These are phyloP conservation scores for Noctilio leporinus DNA, from an alignment of 2,113 vertebrate species.

Conservation along the genomic window DNA sequence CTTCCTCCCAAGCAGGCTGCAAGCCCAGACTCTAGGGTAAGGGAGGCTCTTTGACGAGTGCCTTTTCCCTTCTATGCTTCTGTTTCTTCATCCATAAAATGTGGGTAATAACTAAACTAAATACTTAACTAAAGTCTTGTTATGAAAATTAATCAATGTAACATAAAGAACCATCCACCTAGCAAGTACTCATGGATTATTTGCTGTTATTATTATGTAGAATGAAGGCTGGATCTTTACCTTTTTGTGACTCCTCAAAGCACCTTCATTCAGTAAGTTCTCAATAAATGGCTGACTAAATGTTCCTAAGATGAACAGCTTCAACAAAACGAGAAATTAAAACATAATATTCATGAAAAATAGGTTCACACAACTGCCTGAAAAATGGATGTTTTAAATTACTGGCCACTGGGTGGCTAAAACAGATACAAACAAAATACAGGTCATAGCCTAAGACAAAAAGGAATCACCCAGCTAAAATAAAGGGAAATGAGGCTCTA, in stretches of 20 bases:
- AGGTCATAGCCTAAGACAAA: not conserved
- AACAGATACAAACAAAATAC: not conserved
- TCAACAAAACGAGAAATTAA: not conserved
- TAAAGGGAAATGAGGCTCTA: not conserved
- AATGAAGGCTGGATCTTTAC: not conserved
- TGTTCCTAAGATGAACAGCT: not conserved
- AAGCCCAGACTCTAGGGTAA: not conserved
- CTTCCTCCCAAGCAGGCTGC: not conserved
- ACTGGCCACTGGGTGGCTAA: not conserved
- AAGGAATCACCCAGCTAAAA: not conserved
- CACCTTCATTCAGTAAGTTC: not conserved
- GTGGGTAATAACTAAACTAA: slow-evolving; percentile 34
- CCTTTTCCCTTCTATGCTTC: not conserved
- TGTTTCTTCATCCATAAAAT: slow-evolving; percentile 7
- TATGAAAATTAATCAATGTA: not conserved
- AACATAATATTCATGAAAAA: not conserved
- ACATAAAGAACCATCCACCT: not conserved
- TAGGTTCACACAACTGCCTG: not conserved
- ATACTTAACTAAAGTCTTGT: not conserved
- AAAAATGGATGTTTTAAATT: slow-evolving; percentile 15
- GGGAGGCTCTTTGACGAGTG: not conserved
- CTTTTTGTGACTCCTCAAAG: not conserved
- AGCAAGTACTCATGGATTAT: not conserved
- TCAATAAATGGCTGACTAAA: not conserved
- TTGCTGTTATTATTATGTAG: not conserved